Conservation (phyloP, 2,113 vertebrate genomes). For the Henicopernis longicauda region DNA sequence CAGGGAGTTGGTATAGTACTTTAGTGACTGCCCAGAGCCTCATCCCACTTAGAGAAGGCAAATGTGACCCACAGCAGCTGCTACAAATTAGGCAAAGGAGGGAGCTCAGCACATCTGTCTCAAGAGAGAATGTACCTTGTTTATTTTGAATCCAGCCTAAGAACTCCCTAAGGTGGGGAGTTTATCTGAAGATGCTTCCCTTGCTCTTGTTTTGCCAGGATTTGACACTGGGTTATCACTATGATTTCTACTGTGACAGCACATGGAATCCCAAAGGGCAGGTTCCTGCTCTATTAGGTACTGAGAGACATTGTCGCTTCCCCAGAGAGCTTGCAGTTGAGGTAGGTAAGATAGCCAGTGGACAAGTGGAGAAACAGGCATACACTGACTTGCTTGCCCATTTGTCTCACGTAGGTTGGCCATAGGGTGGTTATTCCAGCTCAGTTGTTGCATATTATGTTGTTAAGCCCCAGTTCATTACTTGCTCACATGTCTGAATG, state of each 20-base stretch:
- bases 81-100: not conserved
- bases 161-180: not conserved
- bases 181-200: not conserved
- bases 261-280: not conserved
- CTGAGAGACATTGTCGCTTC: not conserved
- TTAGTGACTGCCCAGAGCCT: not conserved
- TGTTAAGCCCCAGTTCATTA: not conserved
- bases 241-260: not conserved
- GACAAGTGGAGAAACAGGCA: not conserved
- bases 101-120: not conserved
- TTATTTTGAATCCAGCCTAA: not conserved
- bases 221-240: not conserved
- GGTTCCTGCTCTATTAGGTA: not conserved
- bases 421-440: not conserved
- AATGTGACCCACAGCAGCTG: not conserved
- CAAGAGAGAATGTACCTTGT: not conserved
- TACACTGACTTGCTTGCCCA: not conserved
- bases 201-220: not conserved
- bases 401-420: not conserved
- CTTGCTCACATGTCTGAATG: not conserved
- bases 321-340: not conserved
- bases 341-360: not conserved
- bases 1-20: not conserved
- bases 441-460: rapidly evolving
- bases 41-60: not conserved